Evolutionary conservation across 2,888 invertebrate species (phyloP).

Genomic region (Sacculina carcini): DNA sequence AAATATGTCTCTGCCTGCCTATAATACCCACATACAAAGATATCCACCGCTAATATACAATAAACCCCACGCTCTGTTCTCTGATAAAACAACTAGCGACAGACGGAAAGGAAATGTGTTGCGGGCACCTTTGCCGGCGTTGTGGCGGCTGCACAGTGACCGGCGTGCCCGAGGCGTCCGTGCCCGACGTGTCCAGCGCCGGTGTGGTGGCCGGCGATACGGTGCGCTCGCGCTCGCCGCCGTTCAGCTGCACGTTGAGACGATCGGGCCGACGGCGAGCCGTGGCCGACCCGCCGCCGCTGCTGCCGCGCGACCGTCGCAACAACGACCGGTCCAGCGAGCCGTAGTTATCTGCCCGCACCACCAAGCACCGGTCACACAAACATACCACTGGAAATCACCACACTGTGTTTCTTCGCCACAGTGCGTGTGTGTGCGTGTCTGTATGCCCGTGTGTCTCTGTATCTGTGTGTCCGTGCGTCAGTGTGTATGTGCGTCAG

Average conservation of each 20-base stretch:
- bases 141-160: conserved; percentile 8
- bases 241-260: too few species aligned
- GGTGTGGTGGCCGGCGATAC: conserved; percentile 13
- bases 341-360: conserved; percentile 17
- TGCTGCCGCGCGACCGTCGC: conserved; percentile 41
- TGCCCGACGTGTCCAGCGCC: conserved; percentile 6
- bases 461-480: too few species aligned
- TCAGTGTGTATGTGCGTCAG: too few species aligned
- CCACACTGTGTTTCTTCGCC: too few species aligned
- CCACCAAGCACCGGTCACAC: too few species aligned
- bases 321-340: conserved; percentile 62
- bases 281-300: conserved; percentile 49
- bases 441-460: too few species aligned
- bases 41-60: not conserved
- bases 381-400: too few species aligned
- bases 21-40: not conserved
- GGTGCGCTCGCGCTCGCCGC: conserved; percentile 23
- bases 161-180: conserved; percentile 6
- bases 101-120: too few species aligned
- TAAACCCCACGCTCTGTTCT: not conserved
- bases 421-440: too few species aligned
- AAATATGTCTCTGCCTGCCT: too few species aligned
- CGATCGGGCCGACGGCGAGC: conserved; percentile 40
- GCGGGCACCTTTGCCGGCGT: not conserved
- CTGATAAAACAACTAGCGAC: too few species aligned